Evolutionary conservation across 2,113 vertebrate genomes (phyloP).

Genomic region (Gobiocypris rarus): DNA sequence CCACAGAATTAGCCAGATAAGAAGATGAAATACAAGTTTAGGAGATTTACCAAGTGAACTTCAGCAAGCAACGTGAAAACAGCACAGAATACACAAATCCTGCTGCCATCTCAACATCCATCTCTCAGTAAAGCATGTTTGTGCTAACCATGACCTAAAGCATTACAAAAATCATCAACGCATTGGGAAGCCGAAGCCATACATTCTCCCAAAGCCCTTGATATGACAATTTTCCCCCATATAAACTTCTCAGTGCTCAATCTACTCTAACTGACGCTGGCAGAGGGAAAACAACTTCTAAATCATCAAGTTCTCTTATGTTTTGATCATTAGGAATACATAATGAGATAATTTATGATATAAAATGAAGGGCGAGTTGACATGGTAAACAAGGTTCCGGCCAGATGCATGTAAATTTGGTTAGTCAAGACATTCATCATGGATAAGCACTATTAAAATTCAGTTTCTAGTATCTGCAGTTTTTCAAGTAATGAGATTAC

Average conservation of each 20-base stretch:
- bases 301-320: constrained; percentile 15
- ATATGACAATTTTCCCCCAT: neutral
- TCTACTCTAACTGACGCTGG: constrained; percentile 1
- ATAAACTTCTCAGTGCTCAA: neutral
- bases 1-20: neutral
- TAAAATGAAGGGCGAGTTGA: constrained; percentile 13
- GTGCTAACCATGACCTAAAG: constrained; percentile 26
- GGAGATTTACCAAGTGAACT: constrained; percentile 15
- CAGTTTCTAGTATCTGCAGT: constrained; percentile 15
- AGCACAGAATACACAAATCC: constrained; percentile 2
- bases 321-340: constrained; percentile 40
- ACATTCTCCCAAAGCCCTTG: constrained; percentile 9
- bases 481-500: neutral
- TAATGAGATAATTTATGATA: constrained; percentile 23
- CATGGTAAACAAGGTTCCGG: constrained; percentile 28
- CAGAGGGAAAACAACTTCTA: constrained; percentile 28
- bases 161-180: constrained; percentile 21
- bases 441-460: constrained; percentile 16
- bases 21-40: constrained; percentile 16
- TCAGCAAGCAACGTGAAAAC: neutral
- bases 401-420: constrained; percentile 20
- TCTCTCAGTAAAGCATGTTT: constrained; percentile 7
- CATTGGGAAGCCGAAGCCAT: neutral
- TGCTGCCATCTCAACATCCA: constrained; percentile 11
- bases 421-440: constrained; percentile 12